These are phyloP conservation scores for Operophtera brumata DNA, from an alignment of 2,888 invertebrate genomes.

Conservation along the genomic window DNA sequence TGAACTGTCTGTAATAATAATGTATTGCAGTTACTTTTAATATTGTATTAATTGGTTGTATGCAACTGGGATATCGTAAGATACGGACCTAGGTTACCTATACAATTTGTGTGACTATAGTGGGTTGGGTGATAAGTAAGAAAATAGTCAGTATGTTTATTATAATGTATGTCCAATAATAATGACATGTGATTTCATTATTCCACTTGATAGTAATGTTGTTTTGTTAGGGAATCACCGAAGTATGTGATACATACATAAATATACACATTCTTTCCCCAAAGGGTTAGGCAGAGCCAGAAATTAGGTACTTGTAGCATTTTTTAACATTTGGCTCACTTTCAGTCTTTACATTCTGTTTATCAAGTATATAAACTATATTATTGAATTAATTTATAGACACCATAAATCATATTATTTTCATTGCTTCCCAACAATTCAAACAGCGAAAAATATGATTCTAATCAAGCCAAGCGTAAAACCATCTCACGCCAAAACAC, in stretches of 20 bases:
- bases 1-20: slow-evolving; percentile 37
- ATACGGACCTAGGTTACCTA: no score
- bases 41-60: slow-evolving; percentile 17
- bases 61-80: slow-evolving; percentile 32
- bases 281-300: no score
- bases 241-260: background rate
- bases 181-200: background rate
- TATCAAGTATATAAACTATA: background rate
- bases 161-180: background rate
- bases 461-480: slow-evolving; percentile 18
- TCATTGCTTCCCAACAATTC: background rate
- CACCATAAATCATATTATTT: background rate
- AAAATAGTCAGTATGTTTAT: background rate
- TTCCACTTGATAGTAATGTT: background rate
- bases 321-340: background rate
- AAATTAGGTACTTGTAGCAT: background rate
- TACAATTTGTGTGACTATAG: slow-evolving; percentile 15
- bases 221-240: background rate
- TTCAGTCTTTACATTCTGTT: no score
- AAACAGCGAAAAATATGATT: slow-evolving; percentile 18
- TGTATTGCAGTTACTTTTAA: slow-evolving; percentile 26
- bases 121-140: background rate
- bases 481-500: slow-evolving; percentile 23
- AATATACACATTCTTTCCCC: no score
- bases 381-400: background rate